Conservation (phyloP, 37 sponge, comb jelly and placozoan species). For the Ephydatia muelleri region DNA sequence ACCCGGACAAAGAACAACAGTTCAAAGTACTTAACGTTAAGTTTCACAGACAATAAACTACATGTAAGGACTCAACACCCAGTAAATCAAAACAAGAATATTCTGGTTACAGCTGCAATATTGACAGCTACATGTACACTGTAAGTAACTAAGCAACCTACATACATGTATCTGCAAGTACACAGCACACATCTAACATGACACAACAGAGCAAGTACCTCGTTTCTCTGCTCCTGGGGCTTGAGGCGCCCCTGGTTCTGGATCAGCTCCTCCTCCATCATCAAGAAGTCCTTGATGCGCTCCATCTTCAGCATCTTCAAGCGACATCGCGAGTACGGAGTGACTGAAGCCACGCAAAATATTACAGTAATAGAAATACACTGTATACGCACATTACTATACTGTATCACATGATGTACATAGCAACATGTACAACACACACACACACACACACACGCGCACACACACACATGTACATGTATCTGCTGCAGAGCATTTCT, state of each 20-base stretch:
- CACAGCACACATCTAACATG: background rate
- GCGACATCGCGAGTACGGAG: slow-evolving; percentile 93
- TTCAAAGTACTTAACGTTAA: too few relatives aligned
- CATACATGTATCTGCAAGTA: too few relatives aligned
- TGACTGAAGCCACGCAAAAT: slow-evolving; percentile 60
- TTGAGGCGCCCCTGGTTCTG: slow-evolving; percentile 88
- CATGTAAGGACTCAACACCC: too few relatives aligned
- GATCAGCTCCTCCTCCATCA: slow-evolving; percentile 98
- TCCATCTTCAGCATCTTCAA: slow-evolving; percentile 89
- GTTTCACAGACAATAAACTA: too few relatives aligned
- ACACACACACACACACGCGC: background rate
- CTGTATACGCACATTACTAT: background rate
- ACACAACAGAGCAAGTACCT: slow-evolving; percentile 48
- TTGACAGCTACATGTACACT: too few relatives aligned
- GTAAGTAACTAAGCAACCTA: too few relatives aligned
- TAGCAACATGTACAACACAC: background rate
- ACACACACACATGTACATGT: background rate
- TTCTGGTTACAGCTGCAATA: too few relatives aligned
- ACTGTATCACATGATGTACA: background rate
- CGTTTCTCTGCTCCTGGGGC: slow-evolving; percentile 97
- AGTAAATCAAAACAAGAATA: too few relatives aligned
- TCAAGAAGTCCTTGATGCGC: slow-evolving; percentile 92
- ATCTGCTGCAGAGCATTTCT: too few relatives aligned
- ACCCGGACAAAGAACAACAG: too few relatives aligned
- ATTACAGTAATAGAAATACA: background rate